Evolutionary conservation across 1,140 invertebrate genomes (phyloP).

Genomic region (Octopus bimaculoides): DNA sequence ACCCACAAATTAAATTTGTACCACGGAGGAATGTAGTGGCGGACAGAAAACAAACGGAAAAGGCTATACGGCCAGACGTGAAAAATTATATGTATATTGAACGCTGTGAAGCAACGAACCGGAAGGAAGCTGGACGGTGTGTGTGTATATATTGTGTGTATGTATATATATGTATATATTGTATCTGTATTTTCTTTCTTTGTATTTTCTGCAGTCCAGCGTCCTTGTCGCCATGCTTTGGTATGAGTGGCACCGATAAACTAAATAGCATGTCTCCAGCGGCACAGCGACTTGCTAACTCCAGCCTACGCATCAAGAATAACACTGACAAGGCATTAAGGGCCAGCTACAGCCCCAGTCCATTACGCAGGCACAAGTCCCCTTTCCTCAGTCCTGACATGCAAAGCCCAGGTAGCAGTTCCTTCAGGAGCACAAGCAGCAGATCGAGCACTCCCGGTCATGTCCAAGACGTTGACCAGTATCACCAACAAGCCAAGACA

Average conservation of each 20-base stretch:
- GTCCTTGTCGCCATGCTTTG: constrained; percentile 39
- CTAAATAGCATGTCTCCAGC: constrained; percentile 92
- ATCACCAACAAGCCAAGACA: no score
- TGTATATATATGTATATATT: no score
- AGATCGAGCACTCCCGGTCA: background rate
- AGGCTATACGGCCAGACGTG: no score
- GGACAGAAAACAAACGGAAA: no score
- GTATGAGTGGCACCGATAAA: constrained; percentile 62
- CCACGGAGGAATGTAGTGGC: no score
- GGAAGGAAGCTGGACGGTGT: no score
- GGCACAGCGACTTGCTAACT: constrained; percentile 76
- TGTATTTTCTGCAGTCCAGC: constrained; percentile 24
- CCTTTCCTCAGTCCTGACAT: background rate
- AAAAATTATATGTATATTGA: no score
- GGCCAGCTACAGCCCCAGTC: constrained; percentile 62
- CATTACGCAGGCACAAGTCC: constrained; percentile 28
- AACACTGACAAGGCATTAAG: constrained; percentile 59
- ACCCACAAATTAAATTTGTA: no score
- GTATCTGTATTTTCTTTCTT: constrained; percentile 18
- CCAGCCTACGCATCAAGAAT: constrained; percentile 58
- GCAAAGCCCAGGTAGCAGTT: background rate
- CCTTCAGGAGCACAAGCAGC: background rate
- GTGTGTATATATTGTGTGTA: no score
- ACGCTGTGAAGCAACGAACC: no score
- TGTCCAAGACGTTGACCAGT: background rate